A percentile compares a stretch with the other conserved stretches of the same genome.
Conservation (phyloP, 2,888 invertebrate genomes). For the Lepidonotus clava region DNA sequence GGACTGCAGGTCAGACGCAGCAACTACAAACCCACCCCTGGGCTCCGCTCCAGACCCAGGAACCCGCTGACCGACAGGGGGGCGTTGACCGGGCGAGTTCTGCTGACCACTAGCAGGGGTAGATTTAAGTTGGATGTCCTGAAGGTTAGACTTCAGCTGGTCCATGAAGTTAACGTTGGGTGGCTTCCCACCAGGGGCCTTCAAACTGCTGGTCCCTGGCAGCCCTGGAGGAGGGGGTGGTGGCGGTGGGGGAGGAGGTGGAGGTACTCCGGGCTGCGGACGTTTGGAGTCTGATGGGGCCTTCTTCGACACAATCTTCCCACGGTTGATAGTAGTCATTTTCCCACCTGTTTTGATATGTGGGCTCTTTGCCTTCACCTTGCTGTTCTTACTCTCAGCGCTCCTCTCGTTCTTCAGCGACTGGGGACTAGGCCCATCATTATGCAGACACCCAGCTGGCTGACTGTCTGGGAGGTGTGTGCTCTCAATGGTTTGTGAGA, state of each 20-base stretch:
- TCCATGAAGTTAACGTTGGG: background rate
- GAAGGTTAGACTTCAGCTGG: background rate
- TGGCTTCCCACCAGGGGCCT: background rate
- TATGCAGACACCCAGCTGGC: too few relatives aligned
- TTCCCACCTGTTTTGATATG: background rate
- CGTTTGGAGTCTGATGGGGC: background rate
- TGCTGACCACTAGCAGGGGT: background rate
- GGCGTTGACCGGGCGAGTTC: background rate
- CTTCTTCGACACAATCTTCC: background rate
- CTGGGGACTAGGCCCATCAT: background rate
- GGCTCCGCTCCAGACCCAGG: background rate
- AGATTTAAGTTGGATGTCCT: background rate
- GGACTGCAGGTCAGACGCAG: constrained; percentile 68
- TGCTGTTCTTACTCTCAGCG: background rate
- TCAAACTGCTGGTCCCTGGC: background rate
- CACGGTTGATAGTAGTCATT: background rate
- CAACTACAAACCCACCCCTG: constrained; percentile 57
- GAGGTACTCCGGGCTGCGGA: constrained; percentile 63
- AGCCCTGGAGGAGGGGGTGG: constrained; percentile 57
- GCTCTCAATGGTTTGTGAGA: constrained; percentile 67
- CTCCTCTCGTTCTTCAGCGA: background rate
- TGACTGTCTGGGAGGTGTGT: background rate
- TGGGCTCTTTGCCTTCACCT: background rate
- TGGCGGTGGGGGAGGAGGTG: constrained; percentile 66
- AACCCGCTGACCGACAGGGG: background rate